Evolutionary conservation across 2,797 vertebrate genomes (phyloP), one percentile per base, ranked within the genome.

Genomic region (Luscinia luscinia): DNA sequence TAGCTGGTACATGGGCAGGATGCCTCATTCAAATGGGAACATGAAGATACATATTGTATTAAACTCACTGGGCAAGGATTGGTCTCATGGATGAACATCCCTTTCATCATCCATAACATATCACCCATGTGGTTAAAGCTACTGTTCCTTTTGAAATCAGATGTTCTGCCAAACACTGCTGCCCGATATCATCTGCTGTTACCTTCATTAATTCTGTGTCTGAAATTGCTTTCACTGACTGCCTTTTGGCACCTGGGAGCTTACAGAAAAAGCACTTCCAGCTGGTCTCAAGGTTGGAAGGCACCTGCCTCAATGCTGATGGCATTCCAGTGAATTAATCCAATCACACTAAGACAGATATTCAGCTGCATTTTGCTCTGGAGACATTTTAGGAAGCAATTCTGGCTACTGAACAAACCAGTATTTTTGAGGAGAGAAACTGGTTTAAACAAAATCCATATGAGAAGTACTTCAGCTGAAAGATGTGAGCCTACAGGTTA

Each of bases 221-320:
- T 94, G 76, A 94, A 92, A 93, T 93, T 91, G 76, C 69, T 96
- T 95, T 77, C 84, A 79, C 83, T 93, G 80, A 63, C 91, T 95
- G 88, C 84, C 57, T 95, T 87, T 84, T 92, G 88, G 92, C 94
- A 96, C 80, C 80, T 90, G 67, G 30, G 67, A 91, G 38, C 67
- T 95, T 95, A 77, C 78, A 94, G 66, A 79, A 94, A 93, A 96
- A 96, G 59, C 62, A 79, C 9, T 89, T 92, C 77, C 92, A 95
- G 85, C 91, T 96, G 94, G 69, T 93, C 79, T 93, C 87, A 86
- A 92, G 74, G 74, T 79, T 95, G 92, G 90, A 94, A 94, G 74
- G 88, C 90, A 91, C 63, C 49, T 27, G 41, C 45, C 77, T 93
- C 55, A 73, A 82, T 1, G 46, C 41, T 90, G 74, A 78, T 63